These are phyloP conservation scores for Catotricha subobsoleta DNA, from an alignment of 2,888 invertebrate genomes.

Conservation along the genomic window DNA sequence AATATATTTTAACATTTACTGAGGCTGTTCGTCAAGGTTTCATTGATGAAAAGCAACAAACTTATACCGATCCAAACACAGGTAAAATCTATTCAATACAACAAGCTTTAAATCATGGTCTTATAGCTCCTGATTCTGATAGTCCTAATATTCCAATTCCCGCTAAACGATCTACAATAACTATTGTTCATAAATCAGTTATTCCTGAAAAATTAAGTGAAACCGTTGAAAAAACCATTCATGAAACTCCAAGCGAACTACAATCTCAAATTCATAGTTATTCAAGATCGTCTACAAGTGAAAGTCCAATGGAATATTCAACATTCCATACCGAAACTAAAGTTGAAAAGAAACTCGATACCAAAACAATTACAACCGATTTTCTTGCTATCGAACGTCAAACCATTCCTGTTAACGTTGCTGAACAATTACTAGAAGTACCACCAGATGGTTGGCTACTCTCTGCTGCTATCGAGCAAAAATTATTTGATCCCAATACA, in stretches of 20 bases:
- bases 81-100: conserved; percentile 54
- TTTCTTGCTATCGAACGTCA: conserved; percentile 30
- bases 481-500: conserved; percentile 61
- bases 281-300: conserved; percentile 8
- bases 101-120: conserved; percentile 57
- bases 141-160: conserved; percentile 13
- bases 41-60: conserved; percentile 59
- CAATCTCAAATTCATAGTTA: too few species aligned
- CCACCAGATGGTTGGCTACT: conserved; percentile 73
- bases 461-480: conserved; percentile 63
- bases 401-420: conserved; percentile 17
- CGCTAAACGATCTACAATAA: conserved; percentile 36
- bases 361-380: conserved; percentile 31
- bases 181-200: conserved; percentile 37
- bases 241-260: conserved; percentile 9
- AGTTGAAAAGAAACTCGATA: conserved; percentile 16
- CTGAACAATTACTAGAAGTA: conserved; percentile 55
- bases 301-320: conserved; percentile 1
- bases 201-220: conserved; percentile 21
- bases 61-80: conserved; percentile 58
- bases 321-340: conserved; percentile 8
- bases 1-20: conserved; percentile 44
- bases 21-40: conserved; percentile 62
- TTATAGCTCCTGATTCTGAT: conserved; percentile 42
- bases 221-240: conserved; percentile 20